Evolutionary conservation across 2,888 invertebrate genomes (phyloP).

Genomic region (Sinopyrophorus schimmeli): DNA sequence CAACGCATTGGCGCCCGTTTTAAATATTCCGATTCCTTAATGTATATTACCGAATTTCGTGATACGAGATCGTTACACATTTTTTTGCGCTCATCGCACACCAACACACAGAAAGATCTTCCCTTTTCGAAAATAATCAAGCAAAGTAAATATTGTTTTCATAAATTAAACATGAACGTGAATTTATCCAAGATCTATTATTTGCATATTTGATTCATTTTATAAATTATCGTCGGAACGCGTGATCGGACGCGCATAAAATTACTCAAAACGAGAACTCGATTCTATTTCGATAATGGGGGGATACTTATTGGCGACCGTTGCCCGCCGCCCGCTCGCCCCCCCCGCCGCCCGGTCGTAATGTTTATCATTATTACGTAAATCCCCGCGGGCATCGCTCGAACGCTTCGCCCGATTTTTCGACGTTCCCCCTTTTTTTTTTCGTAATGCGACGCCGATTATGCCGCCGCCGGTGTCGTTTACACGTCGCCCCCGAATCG

Average conservation of each 20-base stretch:
- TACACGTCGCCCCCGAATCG: too few species aligned
- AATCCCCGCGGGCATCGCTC: conserved; percentile 15
- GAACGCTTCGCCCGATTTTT: not conserved
- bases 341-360: too few species aligned
- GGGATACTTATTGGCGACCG: conserved; percentile 29
- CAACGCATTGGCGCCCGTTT: conserved; percentile 35
- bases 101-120: too few species aligned
- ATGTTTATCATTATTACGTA: conserved; percentile 17
- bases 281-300: conserved; percentile 39
- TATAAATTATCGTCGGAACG: conserved; percentile 41
- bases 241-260: conserved; percentile 42
- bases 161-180: conserved; percentile 56
- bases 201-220: conserved; percentile 56
- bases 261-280: conserved; percentile 41
- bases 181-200: conserved; percentile 54
- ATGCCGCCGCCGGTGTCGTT: too few species aligned
- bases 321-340: too few species aligned
- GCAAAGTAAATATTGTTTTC: conserved; percentile 56
- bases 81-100: conserved; percentile 39
- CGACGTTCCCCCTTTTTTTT: not conserved
- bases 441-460: not conserved
- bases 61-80: conserved; percentile 50
- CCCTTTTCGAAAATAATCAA: conserved; percentile 54
- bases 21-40: conserved; percentile 43
- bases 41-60: conserved; percentile 46